A percentile compares a stretch with the other conserved stretches of the same genome.
phyloP scores from a whole-genome alignment of 1,140 invertebrate genomes.

The Achroia grisella region DNA sequence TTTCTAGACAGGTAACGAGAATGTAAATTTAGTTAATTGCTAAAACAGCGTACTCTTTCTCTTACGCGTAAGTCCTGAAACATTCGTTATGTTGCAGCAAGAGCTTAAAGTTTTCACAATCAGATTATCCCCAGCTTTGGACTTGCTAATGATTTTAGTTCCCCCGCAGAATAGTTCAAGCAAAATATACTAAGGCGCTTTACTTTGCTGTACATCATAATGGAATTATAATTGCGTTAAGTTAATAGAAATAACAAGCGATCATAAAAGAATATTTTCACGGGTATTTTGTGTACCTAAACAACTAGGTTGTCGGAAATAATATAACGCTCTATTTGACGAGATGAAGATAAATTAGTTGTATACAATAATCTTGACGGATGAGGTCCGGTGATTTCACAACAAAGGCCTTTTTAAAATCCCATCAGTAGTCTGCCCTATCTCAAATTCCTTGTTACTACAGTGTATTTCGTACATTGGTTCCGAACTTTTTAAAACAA shows the following conservation, averaged over 20 bases:
- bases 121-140: constrained; percentile 17
- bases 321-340: constrained; percentile 10
- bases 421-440: constrained; percentile 8
- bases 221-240: not conserved
- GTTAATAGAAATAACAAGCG: not conserved
- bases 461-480: constrained; percentile 23
- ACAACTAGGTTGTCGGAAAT: constrained; percentile 5
- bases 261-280: not conserved
- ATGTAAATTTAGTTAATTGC: no score
- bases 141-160: constrained; percentile 24
- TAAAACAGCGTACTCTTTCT: no score
- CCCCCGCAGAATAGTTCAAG: constrained; percentile 3
- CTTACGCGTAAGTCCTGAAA: no score
- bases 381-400: constrained; percentile 11
- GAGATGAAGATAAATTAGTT: constrained; percentile 28
- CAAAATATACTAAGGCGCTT: constrained; percentile 2
- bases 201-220: not conserved
- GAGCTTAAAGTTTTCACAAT: constrained; percentile 20
- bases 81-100: constrained; percentile 8
- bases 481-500: constrained; percentile 33
- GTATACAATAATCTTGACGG: constrained; percentile 11
- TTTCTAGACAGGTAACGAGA: no score
- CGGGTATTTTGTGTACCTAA: not conserved
- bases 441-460: constrained; percentile 15
- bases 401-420: constrained; percentile 26